A percentile compares a stretch with the other conserved stretches of the same genome.
phyloP scores from a whole-genome alignment of 1,140 invertebrate species.

The Drosophila obscura region DNA sequence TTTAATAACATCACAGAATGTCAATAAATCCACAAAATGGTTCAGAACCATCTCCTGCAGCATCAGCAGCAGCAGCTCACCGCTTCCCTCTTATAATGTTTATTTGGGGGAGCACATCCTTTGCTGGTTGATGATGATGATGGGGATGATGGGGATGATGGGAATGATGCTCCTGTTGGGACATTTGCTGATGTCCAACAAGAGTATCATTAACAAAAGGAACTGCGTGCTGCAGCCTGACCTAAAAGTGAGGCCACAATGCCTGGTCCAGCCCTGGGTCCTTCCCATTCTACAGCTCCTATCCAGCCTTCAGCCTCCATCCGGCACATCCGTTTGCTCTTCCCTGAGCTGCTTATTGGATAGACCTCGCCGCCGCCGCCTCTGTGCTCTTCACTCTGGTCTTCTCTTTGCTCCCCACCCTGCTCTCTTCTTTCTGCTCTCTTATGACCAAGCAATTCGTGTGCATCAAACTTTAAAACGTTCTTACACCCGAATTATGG shows the following conservation, averaged over 20 bases:
- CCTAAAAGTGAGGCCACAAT: conserved; percentile 43
- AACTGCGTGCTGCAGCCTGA: conserved; percentile 74
- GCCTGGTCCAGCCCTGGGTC: conserved; percentile 14
- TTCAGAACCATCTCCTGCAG: conserved; percentile 37
- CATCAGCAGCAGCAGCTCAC: conserved; percentile 1
- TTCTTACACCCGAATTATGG: conserved; percentile 44
- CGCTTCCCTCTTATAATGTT: conserved; percentile 11
- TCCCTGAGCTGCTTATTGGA: conserved; percentile 67
- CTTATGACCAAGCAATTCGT: conserved; percentile 37
- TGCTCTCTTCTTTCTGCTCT: background rate
- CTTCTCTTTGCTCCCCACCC: background rate
- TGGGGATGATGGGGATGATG: conserved; percentile 5
- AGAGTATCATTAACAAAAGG: conserved; percentile 81
- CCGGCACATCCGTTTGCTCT: conserved; percentile 9
- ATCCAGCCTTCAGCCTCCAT: background rate
- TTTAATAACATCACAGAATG: conserved; percentile 83
- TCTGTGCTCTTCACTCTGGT: background rate
- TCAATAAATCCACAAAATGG: conserved; percentile 82
- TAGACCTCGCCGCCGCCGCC: conserved; percentile 21
- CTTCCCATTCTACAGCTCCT: background rate
- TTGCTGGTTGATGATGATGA: conserved; percentile 51
- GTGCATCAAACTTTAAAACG: conserved; percentile 33
- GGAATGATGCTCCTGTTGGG: conserved; percentile 26
- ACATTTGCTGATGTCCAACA: conserved; percentile 65
- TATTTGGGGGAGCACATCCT: conserved; percentile 34